Evolutionary conservation across 2,113 vertebrate genomes (phyloP).

Genomic region (Pitta sordida): DNA sequence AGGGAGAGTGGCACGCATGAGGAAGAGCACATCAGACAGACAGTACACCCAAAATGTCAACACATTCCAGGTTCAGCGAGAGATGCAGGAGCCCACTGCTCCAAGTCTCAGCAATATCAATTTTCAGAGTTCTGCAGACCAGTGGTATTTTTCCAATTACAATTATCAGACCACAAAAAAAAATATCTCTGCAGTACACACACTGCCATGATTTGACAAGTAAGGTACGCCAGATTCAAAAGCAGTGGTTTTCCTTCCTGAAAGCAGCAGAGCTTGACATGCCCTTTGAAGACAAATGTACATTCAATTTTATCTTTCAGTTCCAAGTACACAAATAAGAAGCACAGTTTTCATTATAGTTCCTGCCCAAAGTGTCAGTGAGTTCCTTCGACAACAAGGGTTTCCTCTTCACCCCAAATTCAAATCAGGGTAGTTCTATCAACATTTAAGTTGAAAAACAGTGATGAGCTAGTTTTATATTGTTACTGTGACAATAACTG

Average conservation of each 20-base stretch:
- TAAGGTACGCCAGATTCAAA: not conserved
- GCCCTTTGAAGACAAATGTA: not conserved
- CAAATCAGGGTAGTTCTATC: not conserved
- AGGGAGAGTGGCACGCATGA: rapidly evolving
- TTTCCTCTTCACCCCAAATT: not conserved
- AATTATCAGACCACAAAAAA: not conserved
- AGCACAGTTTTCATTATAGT: not conserved
- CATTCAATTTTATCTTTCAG: not conserved
- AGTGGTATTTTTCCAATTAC: not conserved
- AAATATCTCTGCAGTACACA: not conserved
- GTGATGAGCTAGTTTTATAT: not conserved
- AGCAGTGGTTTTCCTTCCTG: not conserved
- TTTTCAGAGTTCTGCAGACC: not conserved
- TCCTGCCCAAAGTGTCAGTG: not conserved
- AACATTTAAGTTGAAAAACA: not conserved
- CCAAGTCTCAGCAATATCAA: not conserved
- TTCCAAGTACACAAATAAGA: not conserved
- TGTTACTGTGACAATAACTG: not conserved
- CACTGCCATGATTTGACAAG: not conserved
- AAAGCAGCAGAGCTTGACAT: not conserved
- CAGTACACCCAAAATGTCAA: not conserved
- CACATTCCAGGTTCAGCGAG: not conserved
- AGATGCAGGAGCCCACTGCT: not conserved
- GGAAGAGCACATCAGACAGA: not conserved
- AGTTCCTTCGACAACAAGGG: not conserved